Conservation (phyloP, 2,888 invertebrate species). For the Lypha dubia region DNA sequence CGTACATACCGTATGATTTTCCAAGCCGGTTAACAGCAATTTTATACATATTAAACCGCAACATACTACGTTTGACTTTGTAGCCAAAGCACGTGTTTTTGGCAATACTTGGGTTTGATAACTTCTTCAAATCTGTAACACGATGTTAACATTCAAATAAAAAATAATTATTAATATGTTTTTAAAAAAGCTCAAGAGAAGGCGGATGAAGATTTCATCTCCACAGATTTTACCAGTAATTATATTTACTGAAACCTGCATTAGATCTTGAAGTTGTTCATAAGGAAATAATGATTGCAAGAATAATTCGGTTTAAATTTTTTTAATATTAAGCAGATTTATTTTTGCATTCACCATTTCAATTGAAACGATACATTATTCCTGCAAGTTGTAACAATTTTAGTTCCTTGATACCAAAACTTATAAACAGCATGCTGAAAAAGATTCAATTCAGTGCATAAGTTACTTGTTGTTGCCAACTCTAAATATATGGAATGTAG, state of each 20-base stretch:
- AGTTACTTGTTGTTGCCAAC: constrained; percentile 37
- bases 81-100: neutral
- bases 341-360: constrained; percentile 42
- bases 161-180: constrained; percentile 17
- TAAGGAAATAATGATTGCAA: constrained; percentile 26
- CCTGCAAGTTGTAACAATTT: constrained; percentile 33
- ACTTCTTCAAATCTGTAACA: constrained; percentile 45
- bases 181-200: neutral
- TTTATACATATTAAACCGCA: neutral
- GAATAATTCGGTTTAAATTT: neutral
- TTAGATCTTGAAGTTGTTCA: neutral
- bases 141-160: constrained; percentile 40
- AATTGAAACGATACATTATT: constrained; percentile 42
- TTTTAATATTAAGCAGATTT: neutral
- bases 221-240: constrained; percentile 36
- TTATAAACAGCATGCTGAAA: constrained; percentile 50
- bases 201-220: neutral
- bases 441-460: constrained; percentile 59
- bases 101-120: neutral
- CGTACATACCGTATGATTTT: constrained; percentile 56
- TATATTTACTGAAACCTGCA: constrained; percentile 21
- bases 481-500: constrained; percentile 20
- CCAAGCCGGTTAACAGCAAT: constrained; percentile 24
- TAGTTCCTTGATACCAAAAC: constrained; percentile 31
- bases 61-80: neutral